Evolutionary conservation across 2,797 vertebrate species (phyloP).

Genomic region (Cirrhinus molitorella): DNA sequence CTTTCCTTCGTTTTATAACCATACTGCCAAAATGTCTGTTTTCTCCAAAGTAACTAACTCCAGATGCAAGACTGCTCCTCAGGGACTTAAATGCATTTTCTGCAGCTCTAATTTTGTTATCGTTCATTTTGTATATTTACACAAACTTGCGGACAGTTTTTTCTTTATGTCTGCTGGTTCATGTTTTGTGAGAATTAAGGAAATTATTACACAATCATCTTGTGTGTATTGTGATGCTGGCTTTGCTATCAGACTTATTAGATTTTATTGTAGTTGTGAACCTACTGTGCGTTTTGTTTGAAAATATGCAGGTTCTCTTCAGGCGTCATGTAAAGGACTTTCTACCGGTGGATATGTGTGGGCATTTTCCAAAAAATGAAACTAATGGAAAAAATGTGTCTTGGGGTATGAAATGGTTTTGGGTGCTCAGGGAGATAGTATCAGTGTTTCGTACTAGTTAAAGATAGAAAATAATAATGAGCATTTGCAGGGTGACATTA

Average conservation of each 20-base stretch:
- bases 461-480: not conserved
- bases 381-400: not conserved
- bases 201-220: not conserved
- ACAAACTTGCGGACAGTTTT: not conserved
- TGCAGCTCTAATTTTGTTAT: not conserved
- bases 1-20: not conserved
- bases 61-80: not conserved
- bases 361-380: not conserved
- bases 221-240: not conserved
- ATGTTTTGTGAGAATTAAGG: not conserved
- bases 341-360: not conserved
- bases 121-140: not conserved
- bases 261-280: slow-evolving; percentile 3
- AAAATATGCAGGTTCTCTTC: not conserved
- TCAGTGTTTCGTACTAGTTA: not conserved
- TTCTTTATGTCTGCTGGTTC: not conserved
- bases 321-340: not conserved
- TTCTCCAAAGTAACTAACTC: not conserved
- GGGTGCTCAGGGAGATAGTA: not conserved
- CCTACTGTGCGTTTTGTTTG: not conserved
- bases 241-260: not conserved
- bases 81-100: not conserved
- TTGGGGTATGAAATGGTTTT: not conserved
- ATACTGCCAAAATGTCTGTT: not conserved
- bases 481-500: not conserved